Base-by-base conservation (phyloP, 2,888 invertebrate genomes). In the Drosophila recens region DNA sequence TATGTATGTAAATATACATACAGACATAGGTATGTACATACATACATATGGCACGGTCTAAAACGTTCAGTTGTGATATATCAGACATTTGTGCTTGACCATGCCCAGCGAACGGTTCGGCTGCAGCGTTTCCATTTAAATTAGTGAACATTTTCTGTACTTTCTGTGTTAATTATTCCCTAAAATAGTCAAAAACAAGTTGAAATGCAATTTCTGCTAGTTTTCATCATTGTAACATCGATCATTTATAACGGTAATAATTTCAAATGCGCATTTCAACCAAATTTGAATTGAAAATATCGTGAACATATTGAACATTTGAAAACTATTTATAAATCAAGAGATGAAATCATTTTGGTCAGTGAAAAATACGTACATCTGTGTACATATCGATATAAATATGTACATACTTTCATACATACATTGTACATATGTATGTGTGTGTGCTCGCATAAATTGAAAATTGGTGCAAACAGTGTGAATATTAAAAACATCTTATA, bases 281-380 rank as follows among this genome's bases (percentile, higher is more conserved):
- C 36, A 30, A 15, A 20, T 20, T 51, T 51, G 9, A n/a, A n/a
- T n/a, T 48, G 11, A 11, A 30, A 30, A 30, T 10, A 40, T 23
- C 43, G 52, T 42, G 34, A 58, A 30, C 45, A 23, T 51, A 48
- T 46, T 75, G 54, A 52, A 42, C 30, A 67, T 51, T 48, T 15
- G 45, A 34, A 42, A 72, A 78, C 84, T 86, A 88, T 88, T 88
- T 83, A 45, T 83, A 83, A 81, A 81, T 71, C 57, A 51, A 80
- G 69, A 88, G 83, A 87, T 88, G 83, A 83, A 83, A 87, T 83
- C 87, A 83, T 80, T 75, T 83, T 61, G 42, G 36, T 57, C 53
- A 43, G 68, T 61, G 62, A 79, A 85, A 58, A 69, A 70, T 67
- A 63, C 33, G 62, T 36, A 46, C 43, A 15, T 52, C 40, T 42